Base-by-base conservation (phyloP, 2,113 vertebrate species). In the Sceloporus undulatus region DNA sequence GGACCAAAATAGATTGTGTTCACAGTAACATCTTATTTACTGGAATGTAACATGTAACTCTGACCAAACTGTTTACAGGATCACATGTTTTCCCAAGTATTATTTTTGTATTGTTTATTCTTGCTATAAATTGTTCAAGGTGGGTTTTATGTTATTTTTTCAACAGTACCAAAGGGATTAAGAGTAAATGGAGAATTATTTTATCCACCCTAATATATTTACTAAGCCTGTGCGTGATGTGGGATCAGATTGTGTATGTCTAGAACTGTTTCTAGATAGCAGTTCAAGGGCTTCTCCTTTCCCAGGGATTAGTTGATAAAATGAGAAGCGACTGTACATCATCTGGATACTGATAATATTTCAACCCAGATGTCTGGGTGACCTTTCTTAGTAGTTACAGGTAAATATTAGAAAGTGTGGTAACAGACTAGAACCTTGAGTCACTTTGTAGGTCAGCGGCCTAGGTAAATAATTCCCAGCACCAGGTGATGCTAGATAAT, bases 51-150 rank as follows among this genome's bases (percentile, higher is more conserved):
- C 14, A 77, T 77, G 14, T 71, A 74, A 74, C 25, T 10, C 16
- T 81, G 38, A 65, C 34, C 68, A 59, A 42, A 81, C 14, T 42
- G 19, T 27, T 13, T 80, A 19, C 13, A 80, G 16, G 27, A 5
- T 13, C 18, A 66, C 66, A n/a, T 65, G 73, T 54, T 70, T 56
- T 79, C 75, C 40, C 62, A 73, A 62, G 52, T 34, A 42, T 78
- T 79, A 62, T 81, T 73, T 54, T 54, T 38, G 14, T 29, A 56
- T 86, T 54, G 27, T 70, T 87, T 87, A 59, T 56, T 70, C 25
- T 81, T 59, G 48, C 34, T 74, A n/a, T 73, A 62, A 62, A 82
- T 87, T 48, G 38, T 40, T 81, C 52, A 23, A 74, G 68, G 68
- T 59, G 38, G 29, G 9, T 25, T 87, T 87, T 80, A 11, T 29